phyloP scores from a whole-genome alignment of 2,888 invertebrate genomes.

The Dysmachus trigonus region DNA sequence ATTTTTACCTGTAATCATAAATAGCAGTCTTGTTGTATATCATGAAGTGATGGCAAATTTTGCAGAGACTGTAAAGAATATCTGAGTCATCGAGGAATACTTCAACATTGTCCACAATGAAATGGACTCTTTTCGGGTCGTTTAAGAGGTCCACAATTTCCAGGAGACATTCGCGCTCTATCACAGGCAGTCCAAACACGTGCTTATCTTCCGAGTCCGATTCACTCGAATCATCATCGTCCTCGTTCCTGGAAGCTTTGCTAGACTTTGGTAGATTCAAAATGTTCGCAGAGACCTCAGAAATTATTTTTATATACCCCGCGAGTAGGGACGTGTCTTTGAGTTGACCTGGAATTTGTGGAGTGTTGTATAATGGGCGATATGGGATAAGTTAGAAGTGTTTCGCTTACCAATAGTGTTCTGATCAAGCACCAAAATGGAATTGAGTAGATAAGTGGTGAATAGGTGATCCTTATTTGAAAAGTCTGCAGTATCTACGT shows the following conservation, averaged over 20 bases:
- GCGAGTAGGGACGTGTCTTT: slow-evolving; percentile 44
- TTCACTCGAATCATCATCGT: slow-evolving; percentile 55
- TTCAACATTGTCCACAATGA: slow-evolving; percentile 65
- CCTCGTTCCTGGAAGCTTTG: slow-evolving; percentile 54
- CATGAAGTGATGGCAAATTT: slow-evolving; percentile 84
- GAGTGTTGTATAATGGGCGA: background rate
- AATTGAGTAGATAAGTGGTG: slow-evolving; percentile 60
- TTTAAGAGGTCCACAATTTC: slow-evolving; percentile 72
- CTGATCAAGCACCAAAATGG: slow-evolving; percentile 61
- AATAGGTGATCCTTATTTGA: slow-evolving; percentile 49
- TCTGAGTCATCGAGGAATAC: slow-evolving; percentile 63
- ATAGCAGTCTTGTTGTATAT: slow-evolving; percentile 83
- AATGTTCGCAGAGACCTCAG: slow-evolving; percentile 60
- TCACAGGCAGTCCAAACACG: slow-evolving; percentile 52
- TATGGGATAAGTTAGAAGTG: background rate
- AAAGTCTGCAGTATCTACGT: slow-evolving; percentile 49
- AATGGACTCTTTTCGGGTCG: slow-evolving; percentile 69
- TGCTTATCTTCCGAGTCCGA: slow-evolving; percentile 55
- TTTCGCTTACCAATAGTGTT: slow-evolving; percentile 56
- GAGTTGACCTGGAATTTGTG: slow-evolving; percentile 53
- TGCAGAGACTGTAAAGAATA: slow-evolving; percentile 74
- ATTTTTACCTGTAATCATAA: slow-evolving; percentile 81
- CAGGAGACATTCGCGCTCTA: slow-evolving; percentile 58
- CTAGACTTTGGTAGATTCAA: slow-evolving; percentile 61
- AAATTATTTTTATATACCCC: slow-evolving; percentile 60